Evolutionary conservation across 2,113 vertebrate genomes (phyloP), one percentile per base, ranked within the genome.

Genomic region (Aythya baeri): DNA sequence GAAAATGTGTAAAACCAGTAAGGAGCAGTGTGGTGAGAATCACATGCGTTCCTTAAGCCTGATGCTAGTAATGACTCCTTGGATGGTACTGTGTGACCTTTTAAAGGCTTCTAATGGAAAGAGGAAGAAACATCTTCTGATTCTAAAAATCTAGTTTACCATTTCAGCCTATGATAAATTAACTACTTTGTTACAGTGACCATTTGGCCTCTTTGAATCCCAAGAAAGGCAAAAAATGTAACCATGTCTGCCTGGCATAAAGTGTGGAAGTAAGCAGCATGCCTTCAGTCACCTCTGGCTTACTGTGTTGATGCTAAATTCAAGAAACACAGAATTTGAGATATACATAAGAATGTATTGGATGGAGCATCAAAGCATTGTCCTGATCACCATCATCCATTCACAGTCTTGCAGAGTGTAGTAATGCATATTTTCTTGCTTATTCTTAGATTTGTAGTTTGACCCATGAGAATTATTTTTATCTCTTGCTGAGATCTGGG

Each of bases 381-480:
- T 61, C 88, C 36, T 41, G 58, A 46, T 75, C 83, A 26, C 68
- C 61, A 54, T 44, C 90, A 91, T 88, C 92, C 92, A 94, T 94
- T 96, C 88, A 90, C 83, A 82, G 12, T 94, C 88, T 79, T 97
- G 80, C 86, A 70, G 70, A 12, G 76, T 93, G 83, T 32, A 91
- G 93, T 96, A 94, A 97, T 96, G 90, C 93, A 94, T 96, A 88
- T 73, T 96, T 96, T 36, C 88, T 76, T 73, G 76, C 94, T 96
- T 97, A 93, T 94, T 78, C 94, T 92, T 82, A 72, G 83, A 54
- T 84, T 88, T 93, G 76, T 44, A 89, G 65, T 66, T 93, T 73
- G 86, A 94, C 83, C 80, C 74, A 13, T 41, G 92, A 78, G 95
- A 94, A 62, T 86, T 44, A 7, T 54, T 96, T 93, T 91, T 96